Percentiles rank a stretch among this genome's conserved stretches.
Evolutionary conservation across 2,797 vertebrate species (phyloP).

Genomic region (Petrocephalus schoutedeni): DNA sequence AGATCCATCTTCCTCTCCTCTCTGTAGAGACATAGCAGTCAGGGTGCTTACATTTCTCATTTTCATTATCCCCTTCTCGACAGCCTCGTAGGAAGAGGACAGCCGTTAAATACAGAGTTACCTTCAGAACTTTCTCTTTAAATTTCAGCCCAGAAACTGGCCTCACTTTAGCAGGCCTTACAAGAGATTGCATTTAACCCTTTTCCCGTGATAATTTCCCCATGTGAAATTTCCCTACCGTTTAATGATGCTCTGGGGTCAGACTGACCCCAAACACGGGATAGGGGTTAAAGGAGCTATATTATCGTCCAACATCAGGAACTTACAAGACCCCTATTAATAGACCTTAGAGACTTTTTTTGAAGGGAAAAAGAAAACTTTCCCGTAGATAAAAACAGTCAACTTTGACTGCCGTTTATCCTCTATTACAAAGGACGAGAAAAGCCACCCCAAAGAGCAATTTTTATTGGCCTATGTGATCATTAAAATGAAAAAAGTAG

Average conservation of each 20-base stretch:
- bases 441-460: background rate
- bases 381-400: background rate
- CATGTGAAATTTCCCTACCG: no score
- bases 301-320: background rate
- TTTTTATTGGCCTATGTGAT: background rate
- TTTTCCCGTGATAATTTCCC: no score
- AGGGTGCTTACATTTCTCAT: constrained; percentile 4
- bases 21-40: background rate
- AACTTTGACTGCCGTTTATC: background rate
- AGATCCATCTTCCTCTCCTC: background rate
- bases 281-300: background rate
- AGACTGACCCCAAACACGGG: no score
- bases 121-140: background rate
- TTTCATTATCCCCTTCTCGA: constrained; percentile 6
- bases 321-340: background rate
- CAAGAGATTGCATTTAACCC: background rate
- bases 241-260: no score
- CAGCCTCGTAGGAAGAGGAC: constrained; percentile 4
- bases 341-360: background rate
- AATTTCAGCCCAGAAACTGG: background rate
- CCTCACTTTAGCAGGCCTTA: background rate
- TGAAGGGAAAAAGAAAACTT: background rate
- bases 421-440: background rate
- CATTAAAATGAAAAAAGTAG: background rate
- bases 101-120: background rate